Evolutionary conservation across 2,797 vertebrate species (phyloP), one percentile per base, ranked within the genome.

Genomic region (Syngnathus rostellatus): DNA sequence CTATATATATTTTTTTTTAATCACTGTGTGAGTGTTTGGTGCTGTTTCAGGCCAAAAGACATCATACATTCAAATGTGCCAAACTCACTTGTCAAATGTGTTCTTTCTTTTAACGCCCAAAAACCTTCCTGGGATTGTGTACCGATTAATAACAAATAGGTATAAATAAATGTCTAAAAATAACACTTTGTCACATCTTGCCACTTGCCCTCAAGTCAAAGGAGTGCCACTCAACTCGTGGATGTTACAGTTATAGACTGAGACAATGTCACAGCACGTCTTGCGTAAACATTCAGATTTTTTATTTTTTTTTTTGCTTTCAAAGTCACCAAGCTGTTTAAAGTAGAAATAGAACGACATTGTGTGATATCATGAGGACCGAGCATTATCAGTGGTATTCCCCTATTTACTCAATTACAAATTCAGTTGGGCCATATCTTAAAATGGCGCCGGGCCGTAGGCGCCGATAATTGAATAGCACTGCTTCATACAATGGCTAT

Each of bases 61-160:
- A 25, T 62, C 41, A 46, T 62, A 60, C 54, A 64, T 19, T 60
- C 46, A 82, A 78, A 82, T 72, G 72, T 90, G 89, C 88, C 93
- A 94, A 93, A 95, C 94, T 94, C 91, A 94, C 87, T 90, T 81
- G 85, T 73, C 80, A 85, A 81, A 89, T 69, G 90, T 83, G 86
- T 83, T 79, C 79, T 81, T 74, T 90, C 83, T 86, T 86, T 78
- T 81, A 77, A 80, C 81, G 80, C 43, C 83, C 82, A 82, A 83
- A 86, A 85, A 88, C 72, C 64, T 75, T 83, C 67, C 25, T 64
- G 67, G 67, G 54, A 87, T 86, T 77, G 80, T 90, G 75, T 77
- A 81, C 85, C 82, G 85, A 89, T 88, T 88, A 88, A 69, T 72
- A 67, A 70, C 81, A 68, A 71, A 66, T 83, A 86, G 81, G 85